A percentile compares a stretch with the other conserved stretches of the same genome.
Conservation (phyloP, 2,888 invertebrate species). For the Tenodera sinensis region DNA sequence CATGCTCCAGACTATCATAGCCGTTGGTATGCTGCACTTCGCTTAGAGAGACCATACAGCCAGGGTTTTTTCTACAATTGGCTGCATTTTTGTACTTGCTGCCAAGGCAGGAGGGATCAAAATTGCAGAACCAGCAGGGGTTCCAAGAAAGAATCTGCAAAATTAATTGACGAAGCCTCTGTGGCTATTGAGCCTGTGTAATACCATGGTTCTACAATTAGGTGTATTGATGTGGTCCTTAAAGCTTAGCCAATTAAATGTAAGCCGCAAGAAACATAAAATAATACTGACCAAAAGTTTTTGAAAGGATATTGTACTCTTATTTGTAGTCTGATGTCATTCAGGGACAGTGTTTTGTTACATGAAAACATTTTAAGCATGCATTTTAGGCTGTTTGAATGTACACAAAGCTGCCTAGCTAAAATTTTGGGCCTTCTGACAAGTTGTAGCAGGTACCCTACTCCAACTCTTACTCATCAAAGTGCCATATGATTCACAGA, state of each 20-base stretch:
- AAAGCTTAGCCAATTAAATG: not conserved
- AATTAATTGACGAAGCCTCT: not conserved
- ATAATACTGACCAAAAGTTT: not conserved
- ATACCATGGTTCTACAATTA: not conserved
- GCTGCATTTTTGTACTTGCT: constrained; percentile 33
- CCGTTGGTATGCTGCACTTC: constrained; percentile 30
- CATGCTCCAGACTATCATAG: constrained; percentile 25
- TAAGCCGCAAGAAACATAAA: not conserved
- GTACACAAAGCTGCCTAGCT: no score
- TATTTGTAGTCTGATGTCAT: not conserved
- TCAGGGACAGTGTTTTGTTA: not conserved
- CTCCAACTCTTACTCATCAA: no score
- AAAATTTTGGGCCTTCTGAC: no score
- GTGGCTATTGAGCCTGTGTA: not conserved
- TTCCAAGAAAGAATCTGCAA: not conserved
- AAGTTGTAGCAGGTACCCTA: no score
- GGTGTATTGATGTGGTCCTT: not conserved
- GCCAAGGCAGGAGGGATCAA: not conserved
- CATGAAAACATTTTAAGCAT: not conserved
- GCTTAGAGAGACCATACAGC: constrained; percentile 35
- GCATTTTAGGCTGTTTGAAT: no score
- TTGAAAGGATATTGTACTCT: not conserved
- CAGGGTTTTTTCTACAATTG: constrained; percentile 36
- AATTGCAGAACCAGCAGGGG: not conserved
- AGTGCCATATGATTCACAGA: no score